Conservation (phyloP, 30 jellyfish, hydroid and myxozoan species). For the Nemopilema nomurai region DNA sequence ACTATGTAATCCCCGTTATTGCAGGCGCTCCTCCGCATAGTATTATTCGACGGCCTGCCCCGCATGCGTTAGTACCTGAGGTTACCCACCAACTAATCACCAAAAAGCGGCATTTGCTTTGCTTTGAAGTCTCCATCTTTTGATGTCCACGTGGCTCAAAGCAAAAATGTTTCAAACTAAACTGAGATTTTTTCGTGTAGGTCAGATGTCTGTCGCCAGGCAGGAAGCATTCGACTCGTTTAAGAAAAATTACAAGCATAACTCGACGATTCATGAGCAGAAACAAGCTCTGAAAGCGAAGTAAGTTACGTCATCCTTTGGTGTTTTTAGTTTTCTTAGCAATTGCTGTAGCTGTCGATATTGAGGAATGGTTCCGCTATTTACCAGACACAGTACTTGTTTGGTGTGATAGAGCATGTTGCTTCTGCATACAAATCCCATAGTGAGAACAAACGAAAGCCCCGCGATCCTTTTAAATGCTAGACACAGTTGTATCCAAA, state of each 20-base stretch:
- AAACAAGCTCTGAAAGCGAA: conserved; percentile 71
- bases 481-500: no score
- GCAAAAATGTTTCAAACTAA: background rate
- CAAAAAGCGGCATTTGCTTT: no score
- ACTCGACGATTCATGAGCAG: conserved; percentile 69
- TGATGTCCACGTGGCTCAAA: background rate
- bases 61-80: background rate
- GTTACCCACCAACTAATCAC: no score
- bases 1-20: background rate
- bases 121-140: background rate
- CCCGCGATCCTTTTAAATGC: no score
- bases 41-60: background rate
- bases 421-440: no score
- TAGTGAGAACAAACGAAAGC: no score
- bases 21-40: background rate
- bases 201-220: conserved; percentile 83
- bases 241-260: conserved; percentile 65
- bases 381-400: no score
- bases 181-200: conserved; percentile 4
- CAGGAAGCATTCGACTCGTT: conserved; percentile 94
- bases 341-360: no score
- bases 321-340: background rate
- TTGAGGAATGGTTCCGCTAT: no score
- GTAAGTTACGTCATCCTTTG: conserved; percentile 17
- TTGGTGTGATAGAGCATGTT: no score